Base-by-base conservation (phyloP, 1,140 invertebrate species). In the Nilaparvata lugens region DNA sequence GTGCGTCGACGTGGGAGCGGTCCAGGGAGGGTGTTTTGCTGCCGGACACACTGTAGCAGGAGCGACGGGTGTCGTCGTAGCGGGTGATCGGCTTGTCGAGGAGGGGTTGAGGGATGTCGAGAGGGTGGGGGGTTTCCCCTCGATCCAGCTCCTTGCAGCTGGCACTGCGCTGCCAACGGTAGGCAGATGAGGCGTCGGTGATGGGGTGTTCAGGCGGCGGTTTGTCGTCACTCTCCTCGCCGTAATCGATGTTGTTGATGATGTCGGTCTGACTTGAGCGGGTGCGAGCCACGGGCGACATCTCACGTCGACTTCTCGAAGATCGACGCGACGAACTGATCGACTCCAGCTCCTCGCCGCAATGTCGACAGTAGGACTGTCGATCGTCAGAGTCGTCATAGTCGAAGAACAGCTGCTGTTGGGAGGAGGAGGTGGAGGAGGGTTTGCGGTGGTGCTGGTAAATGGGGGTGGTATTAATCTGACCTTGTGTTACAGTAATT, bases 51-150 rank as follows among this genome's bases (percentile, higher is more conserved):
- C 56, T 66, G 53, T 63, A 62, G 52, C 61, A 67, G 40, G 55
- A 64, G 58, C 52, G 42, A 38, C 23, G 63, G 65, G 40, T 65
- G 42, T 88, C 86, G 70, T 86, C 84, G 73, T 88, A 89, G 5
- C 86, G 81, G 9, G 87, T 89, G 24, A 89, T 73, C 5, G 87
- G 86, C 42, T 85, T 85, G 69, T 89, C 87, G 64, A 87, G 69
- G 60, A 78, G 77, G 64, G 80, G 52, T 75, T 75, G 74, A 6
- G 58, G 61, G 7, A 61, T 54, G 28, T 64, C 60, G 18, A 58
- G 40, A 14, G 59, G 38, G 18, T 38, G 11, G n/a, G 60, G 25
- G 48, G 59, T 60, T 24, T 60, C 62, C 60, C 57, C 56, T 24
- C 31, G 42, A 43, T 58, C 58, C 16, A 71, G 64, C 23, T 71